Base-by-base conservation (phyloP, 2,797 vertebrate genomes). In the Amniataba percoides region DNA sequence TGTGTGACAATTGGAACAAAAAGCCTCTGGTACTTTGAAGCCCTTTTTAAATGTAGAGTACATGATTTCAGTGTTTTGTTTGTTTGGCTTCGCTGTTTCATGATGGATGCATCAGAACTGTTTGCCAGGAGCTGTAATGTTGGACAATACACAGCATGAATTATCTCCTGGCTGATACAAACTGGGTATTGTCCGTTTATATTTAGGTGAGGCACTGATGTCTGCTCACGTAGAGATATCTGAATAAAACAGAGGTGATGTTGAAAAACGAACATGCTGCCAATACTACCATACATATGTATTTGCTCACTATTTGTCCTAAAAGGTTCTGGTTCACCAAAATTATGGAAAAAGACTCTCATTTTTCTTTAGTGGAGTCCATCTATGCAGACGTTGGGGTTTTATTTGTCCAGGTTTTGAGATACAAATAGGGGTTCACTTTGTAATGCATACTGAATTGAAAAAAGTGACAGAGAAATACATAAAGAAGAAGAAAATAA, bases 81-180 rank as follows among this genome's bases (percentile, higher is more conserved):
- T 56, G 15, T 58, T 58, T 57, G 16, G 34, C 12, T 18, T 3
- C 25, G 14, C 23, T 62, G 21, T 57, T 15, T 42, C 39, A 16
- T 34, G 34, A 14, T 15, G 13, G 15, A 21, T 42, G 19, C 11
- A 31, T 21, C 19, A 40, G 16, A 43, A 15, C 25, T 45, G n/a
- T 60, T 51, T 60, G 62, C 55, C 31, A n/a, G 11, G 12, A 55
- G 64, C 39, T 55, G 27, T 52, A 45, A 52, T 51, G 53, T 48
- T 55, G 46, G 31, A 67, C 19, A 34, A 31, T 11, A 55, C 23
- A 42, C 6, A 31, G 42, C 40, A 45, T 43, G 36, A 43, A 52
- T 74, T 31, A 52, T 42, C 13, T 42, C 21, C 48, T 19, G 40
- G 14, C 31, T 58, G 34, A 31, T 36, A 34, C 15, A 52, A 60